These are phyloP conservation scores for Biston stratarius DNA, from an alignment of 2,888 invertebrate genomes.

Conservation along the genomic window DNA sequence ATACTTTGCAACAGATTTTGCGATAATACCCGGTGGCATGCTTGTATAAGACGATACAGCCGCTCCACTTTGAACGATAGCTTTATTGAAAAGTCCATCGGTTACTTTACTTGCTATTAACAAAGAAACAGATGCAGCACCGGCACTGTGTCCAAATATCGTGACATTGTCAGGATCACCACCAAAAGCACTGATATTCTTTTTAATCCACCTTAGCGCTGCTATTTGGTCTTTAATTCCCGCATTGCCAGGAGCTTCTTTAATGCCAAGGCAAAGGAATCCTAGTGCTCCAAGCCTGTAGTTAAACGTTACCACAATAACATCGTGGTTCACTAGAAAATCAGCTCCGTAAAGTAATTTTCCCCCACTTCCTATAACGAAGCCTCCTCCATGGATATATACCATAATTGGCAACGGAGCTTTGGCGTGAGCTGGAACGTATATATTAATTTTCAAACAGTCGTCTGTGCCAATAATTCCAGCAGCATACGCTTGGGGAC, in stretches of 20 bases:
- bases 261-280: slow-evolving; percentile 73
- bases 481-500: slow-evolving; percentile 57
- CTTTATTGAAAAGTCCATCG: slow-evolving; percentile 69
- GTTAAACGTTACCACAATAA: slow-evolving; percentile 75
- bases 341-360: slow-evolving; percentile 71
- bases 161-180: slow-evolving; percentile 78
- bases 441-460: slow-evolving; percentile 73
- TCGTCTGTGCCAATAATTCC: slow-evolving; percentile 66
- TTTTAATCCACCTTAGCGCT: slow-evolving; percentile 75
- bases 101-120: slow-evolving; percentile 66
- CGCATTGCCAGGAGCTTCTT: slow-evolving; percentile 78
- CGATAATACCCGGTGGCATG: slow-evolving; percentile 55
- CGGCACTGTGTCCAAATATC: slow-evolving; percentile 77
- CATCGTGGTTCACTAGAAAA: slow-evolving; percentile 68
- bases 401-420: slow-evolving; percentile 73
- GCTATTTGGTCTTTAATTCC: slow-evolving; percentile 78
- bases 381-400: slow-evolving; percentile 78
- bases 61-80: slow-evolving; percentile 74
- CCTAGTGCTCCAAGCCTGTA: slow-evolving; percentile 76
- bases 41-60: slow-evolving; percentile 70
- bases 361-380: slow-evolving; percentile 70
- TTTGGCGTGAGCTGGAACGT: slow-evolving; percentile 57
- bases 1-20: slow-evolving; percentile 53
- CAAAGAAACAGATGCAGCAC: slow-evolving; percentile 67
- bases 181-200: slow-evolving; percentile 74